Base-by-base conservation (phyloP, 1,140 invertebrate genomes). In the Caenorhabditis latens region DNA sequence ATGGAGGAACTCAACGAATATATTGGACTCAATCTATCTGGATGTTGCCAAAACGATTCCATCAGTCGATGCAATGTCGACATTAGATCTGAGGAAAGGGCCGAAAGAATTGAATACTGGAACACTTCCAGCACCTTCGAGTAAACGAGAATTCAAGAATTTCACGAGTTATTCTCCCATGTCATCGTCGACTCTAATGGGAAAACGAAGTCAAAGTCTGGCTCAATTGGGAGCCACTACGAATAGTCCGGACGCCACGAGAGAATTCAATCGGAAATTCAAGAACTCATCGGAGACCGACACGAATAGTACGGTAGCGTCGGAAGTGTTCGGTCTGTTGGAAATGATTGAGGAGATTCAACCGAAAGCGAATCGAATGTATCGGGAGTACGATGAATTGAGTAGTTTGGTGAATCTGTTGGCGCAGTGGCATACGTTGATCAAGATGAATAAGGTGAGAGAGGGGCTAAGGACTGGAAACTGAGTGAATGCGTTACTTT, bases 1-100 rank as follows among this genome's bases (percentile, higher is more conserved):
- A 86, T 92, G 91, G 91, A 84, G 91, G 32, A 91, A 91, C 4
- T 93, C 92, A 4, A 92, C 91, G 19, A 91, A 86, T 53, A 85
- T 92, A 43, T 71, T 92, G 21, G 91, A 92, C 61, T 84, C 83
- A 43, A 85, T 92, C 24, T 92, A 92, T 88, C 89, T 91, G 32
- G 91, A 92, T 82, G 55, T 92, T 40, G 87, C 89, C 42, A 90
- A 91, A 55, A 86, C 84, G 8, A 92, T 92, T 63, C 91, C 92
- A n/a, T 92, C 91, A 8, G 90, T 93, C 32, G 91, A 93, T 55
- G 91, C 90, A 65, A 90, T 91, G 79, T 86, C 55, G 63, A 48
- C 48, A 11, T 55, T 46, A 13, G 58, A 71, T 58, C 50, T 90
- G 82, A 63, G 53, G 63, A 71, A 53, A 89, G 9, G 11, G 5